Evolutionary conservation across 1,140 invertebrate genomes (phyloP).

Genomic region (Lanistes nyassanus): DNA sequence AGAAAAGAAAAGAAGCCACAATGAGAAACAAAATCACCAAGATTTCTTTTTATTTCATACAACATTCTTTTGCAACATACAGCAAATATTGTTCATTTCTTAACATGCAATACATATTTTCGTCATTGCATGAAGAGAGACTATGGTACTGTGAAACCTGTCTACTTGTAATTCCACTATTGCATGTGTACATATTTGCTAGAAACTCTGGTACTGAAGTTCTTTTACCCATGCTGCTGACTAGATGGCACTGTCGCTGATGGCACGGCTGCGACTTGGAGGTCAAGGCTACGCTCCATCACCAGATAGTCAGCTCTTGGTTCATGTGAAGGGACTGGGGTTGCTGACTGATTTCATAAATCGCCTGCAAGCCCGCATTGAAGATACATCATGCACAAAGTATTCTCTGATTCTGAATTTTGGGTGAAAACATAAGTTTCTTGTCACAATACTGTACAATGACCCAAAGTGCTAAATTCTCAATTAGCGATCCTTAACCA

Average conservation of each 20-base stretch:
- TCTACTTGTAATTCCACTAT: background rate
- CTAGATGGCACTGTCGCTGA: constrained; percentile 60
- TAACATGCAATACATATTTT: no score
- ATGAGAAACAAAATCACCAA: no score
- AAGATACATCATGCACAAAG: constrained; percentile 59
- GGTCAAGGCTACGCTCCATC: constrained; percentile 66
- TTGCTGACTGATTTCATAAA: constrained; percentile 61
- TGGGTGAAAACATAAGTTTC: background rate
- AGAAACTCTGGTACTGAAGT: no score
- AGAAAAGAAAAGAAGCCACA: no score
- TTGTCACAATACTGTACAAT: no score
- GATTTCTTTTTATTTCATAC: no score
- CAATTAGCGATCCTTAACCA: no score
- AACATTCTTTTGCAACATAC: no score
- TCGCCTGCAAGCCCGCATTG: constrained; percentile 62
- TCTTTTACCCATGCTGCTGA: constrained; percentile 4
- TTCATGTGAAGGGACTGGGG: constrained; percentile 61
- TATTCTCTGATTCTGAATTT: constrained; percentile 5
- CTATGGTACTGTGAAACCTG: background rate
- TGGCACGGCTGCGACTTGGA: constrained; percentile 60
- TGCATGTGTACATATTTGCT: background rate
- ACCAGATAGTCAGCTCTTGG: constrained; percentile 45
- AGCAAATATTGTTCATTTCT: no score
- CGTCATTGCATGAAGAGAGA: no score
- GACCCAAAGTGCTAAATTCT: no score